Base-by-base conservation (phyloP, 2,888 invertebrate species). In the Dasypogon diadema region DNA sequence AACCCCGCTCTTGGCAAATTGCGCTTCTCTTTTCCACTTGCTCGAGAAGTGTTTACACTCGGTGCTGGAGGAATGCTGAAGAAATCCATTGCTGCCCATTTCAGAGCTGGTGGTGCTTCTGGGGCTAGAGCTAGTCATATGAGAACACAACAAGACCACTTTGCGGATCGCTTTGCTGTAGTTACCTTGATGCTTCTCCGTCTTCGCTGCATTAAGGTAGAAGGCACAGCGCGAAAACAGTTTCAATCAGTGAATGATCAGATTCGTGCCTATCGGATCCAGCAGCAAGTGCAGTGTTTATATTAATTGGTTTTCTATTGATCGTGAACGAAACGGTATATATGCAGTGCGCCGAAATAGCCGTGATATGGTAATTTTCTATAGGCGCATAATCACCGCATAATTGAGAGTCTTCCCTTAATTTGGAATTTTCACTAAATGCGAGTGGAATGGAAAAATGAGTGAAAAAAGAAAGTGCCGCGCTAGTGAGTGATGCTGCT, bases 391-490 rank as follows among this genome's bases (percentile, higher is more conserved):
- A 21, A 46, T 14, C 12, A 12, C n/a, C n/a, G 12, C 6, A 1
- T 42, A 42, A 6, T 12, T 42, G n/a, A 54, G 4, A 21, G 21
- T 54, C 6, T 5, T 18, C 18, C 14, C 16, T 18, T 46, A 2
- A 14, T 48, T 48, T 48, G 48, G 8, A 34, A 30, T 70, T 48
- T 68, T 24, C n/a, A 34, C 16, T 22, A 18, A 8, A 54, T 18
- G 54, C 21, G 21, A 54, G 6, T 8, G 16, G 54, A 79, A 80
- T 74, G 76, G 77, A 78, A 84, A 84, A 84, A 70, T 70, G 51
- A 26, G 22, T 30, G 51, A 70, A 30, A 70, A 70, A 54, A 84
- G 84, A 84, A 84, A 84, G 84, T 85, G 85, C 82, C 84, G 83
- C 80, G 82, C 76, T 74, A 68, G 77, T 63, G 76, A 78, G 76